Evolutionary conservation across 2,888 invertebrate species (phyloP).

Genomic region (Exocentrus adspersus): DNA sequence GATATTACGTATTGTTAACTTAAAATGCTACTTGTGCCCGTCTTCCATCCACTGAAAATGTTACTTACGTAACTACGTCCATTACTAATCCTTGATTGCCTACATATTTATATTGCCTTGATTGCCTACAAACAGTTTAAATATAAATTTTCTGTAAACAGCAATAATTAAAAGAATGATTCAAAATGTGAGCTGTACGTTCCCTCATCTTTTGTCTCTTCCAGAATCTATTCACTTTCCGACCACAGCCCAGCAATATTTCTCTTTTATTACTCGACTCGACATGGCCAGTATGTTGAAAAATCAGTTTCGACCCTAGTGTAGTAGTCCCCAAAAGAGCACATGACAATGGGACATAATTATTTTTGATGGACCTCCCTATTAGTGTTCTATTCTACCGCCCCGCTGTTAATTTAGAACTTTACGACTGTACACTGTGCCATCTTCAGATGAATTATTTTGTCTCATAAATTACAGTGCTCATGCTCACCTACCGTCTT

Average conservation of each 20-base stretch:
- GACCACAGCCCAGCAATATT: background rate
- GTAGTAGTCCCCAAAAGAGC: slow-evolving; percentile 3
- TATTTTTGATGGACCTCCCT: background rate
- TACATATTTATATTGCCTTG: no score
- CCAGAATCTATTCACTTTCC: background rate
- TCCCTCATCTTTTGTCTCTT: background rate
- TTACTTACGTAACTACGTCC: no score
- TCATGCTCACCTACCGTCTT: background rate
- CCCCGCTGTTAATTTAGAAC: background rate
- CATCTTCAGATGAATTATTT: background rate
- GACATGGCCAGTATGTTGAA: background rate
- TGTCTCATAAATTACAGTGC: background rate
- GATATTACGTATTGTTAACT: no score
- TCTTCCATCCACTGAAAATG: no score
- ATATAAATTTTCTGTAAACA: no score
- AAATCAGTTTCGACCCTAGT: background rate
- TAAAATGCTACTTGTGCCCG: no score
- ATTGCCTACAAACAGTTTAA: no score
- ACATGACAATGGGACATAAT: background rate
- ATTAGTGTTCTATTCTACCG: background rate
- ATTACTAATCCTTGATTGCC: no score
- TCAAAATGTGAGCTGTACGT: no score
- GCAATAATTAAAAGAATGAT: no score
- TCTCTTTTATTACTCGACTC: background rate
- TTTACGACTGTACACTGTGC: background rate